Evolutionary conservation across 1,140 invertebrate genomes (phyloP), one percentile per base, ranked within the genome.

Genomic region (Psilanteris sp.): DNA sequence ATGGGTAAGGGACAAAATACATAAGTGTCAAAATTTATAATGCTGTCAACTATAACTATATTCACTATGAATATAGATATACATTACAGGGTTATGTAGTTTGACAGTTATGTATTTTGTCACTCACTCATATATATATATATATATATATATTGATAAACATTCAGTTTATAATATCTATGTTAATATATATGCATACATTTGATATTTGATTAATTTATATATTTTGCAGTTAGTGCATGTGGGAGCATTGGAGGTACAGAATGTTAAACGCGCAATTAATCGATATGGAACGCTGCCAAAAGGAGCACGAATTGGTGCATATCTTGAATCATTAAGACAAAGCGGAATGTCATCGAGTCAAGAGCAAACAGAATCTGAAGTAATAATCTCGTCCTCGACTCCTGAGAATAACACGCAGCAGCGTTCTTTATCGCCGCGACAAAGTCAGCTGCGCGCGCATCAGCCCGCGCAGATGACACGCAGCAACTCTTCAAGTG

Each of bases 261-360:
- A 98, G 87, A 98, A 98, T 90, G 96, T 99, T 46, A 96, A 97
- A 81, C 93, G 96, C 74, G 96, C 96, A 3, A 98, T 98, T 50
- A 98, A 96, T 88, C 92, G 96, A n/a, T 99, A 98, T 84, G 97
- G 97, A 3, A 99, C 98, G 6, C 83, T 97, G 57, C 97, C 97
- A 0, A 99, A 99, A 89, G 96, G 95, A 36, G 96, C 96, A 7
- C 91, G 97, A 20, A 98, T 98, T 75, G 97, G 97, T 6, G 97
- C 97, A 0, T 99, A 97, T 86, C 88, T 99, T 8, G 97, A 98
- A 81, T 98, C 96, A 0, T 87, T 98, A 57, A 90, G 95, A 22
- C 93, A 95, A 77, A 94, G 92, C 80, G 93, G 93, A n/a, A 90
- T 89, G 70, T 88, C 89, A 11, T 59, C 59, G 15, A 68, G 37